A percentile compares a stretch with the other conserved stretches of the same genome.
phyloP scores from a whole-genome alignment of 2,888 invertebrate species.

The Chrysotoxum bicinctum region DNA sequence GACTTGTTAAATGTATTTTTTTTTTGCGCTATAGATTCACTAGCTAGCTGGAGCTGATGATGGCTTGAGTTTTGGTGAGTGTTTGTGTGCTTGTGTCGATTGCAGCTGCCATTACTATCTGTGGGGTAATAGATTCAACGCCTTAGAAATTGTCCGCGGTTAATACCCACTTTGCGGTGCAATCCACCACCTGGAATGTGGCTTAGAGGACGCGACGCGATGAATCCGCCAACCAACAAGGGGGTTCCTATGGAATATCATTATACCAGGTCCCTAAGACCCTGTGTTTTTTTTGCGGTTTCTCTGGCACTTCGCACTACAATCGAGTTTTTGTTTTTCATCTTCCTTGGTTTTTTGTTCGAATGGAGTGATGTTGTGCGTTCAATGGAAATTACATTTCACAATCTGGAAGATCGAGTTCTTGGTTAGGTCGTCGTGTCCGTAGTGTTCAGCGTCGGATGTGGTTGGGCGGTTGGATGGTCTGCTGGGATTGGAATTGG shows the following conservation, averaged over 20 bases:
- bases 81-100: slow-evolving; percentile 22
- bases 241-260: slow-evolving; percentile 42
- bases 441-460: slow-evolving; percentile 53
- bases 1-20: slow-evolving; percentile 44
- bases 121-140: slow-evolving; percentile 69
- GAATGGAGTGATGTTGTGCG: slow-evolving; percentile 24
- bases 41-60: neutral
- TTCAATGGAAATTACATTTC: slow-evolving; percentile 63
- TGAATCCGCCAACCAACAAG: neutral
- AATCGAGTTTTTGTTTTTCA: slow-evolving; percentile 52
- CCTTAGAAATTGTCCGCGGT: slow-evolving; percentile 67
- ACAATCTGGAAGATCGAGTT: slow-evolving; percentile 69
- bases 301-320: slow-evolving; percentile 56
- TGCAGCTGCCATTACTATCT: slow-evolving; percentile 64
- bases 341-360: neutral
- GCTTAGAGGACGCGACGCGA: slow-evolving; percentile 14
- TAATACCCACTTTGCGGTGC: slow-evolving; percentile 38
- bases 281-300: slow-evolving; percentile 43
- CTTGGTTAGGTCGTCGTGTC: slow-evolving; percentile 29
- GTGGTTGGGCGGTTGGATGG: slow-evolving; percentile 64
- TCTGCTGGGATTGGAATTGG: neutral
- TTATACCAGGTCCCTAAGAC: slow-evolving; percentile 55
- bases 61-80: neutral
- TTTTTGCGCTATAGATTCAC: neutral
- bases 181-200: slow-evolving; percentile 51